Evolutionary conservation across 2,113 vertebrate genomes (phyloP).

Genomic region (Nannobrachium achirus): DNA sequence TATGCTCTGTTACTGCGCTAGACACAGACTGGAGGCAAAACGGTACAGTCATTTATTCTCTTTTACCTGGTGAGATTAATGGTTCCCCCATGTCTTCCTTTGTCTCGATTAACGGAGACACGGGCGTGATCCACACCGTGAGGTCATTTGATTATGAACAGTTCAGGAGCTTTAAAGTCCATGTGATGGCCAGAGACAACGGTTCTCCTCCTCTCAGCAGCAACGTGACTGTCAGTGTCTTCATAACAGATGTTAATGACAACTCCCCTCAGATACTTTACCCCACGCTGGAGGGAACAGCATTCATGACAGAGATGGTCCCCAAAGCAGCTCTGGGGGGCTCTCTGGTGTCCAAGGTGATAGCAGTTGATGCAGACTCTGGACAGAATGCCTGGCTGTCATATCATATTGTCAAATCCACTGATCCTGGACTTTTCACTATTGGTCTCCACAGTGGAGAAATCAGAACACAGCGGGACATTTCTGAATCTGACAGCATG

Average conservation of each 20-base stretch:
- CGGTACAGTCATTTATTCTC: too few species aligned
- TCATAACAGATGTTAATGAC: too few species aligned
- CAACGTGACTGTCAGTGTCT: too few species aligned
- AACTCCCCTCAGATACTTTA: conserved; percentile 65
- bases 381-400: conserved; percentile 69
- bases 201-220: not conserved
- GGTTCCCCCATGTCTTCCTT: too few species aligned
- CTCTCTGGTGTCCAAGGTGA: conserved; percentile 81
- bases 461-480: conserved; percentile 59
- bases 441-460: conserved; percentile 67
- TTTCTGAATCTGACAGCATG: conserved; percentile 62
- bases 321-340: conserved; percentile 73
- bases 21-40: not conserved
- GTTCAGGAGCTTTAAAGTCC: too few species aligned
- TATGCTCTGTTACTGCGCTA: too few species aligned
- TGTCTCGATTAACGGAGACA: too few species aligned
- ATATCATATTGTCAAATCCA: conserved; percentile 67
- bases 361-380: conserved; percentile 72
- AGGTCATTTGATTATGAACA: too few species aligned
- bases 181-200: too few species aligned
- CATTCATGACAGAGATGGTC: conserved; percentile 77
- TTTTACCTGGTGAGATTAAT: too few species aligned
- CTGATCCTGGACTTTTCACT: conserved; percentile 64
- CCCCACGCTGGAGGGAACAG: conserved; percentile 57
- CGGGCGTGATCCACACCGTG: too few species aligned